A percentile compares a stretch with the other conserved stretches of the same genome.
These are phyloP conservation scores for Cherax quadricarinatus DNA, from an alignment of 1,140 invertebrate genomes.

Conservation along the genomic window DNA sequence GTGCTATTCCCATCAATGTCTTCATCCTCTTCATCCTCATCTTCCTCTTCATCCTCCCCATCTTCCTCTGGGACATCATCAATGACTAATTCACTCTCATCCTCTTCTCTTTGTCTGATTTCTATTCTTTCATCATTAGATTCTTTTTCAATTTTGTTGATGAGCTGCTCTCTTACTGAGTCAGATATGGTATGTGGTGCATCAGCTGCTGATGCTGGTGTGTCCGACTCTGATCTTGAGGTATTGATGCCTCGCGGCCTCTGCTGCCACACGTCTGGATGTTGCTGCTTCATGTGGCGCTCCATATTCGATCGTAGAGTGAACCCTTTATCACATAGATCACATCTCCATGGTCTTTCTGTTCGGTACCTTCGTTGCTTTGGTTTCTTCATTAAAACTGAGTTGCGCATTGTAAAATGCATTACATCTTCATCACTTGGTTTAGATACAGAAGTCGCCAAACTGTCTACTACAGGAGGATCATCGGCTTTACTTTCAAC, in stretches of 20 bases:
- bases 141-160: conserved; percentile 63
- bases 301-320: conserved; percentile 95
- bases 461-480: background rate
- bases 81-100: conserved; percentile 80
- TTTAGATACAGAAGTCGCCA: conserved; percentile 15
- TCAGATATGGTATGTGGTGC: conserved; percentile 43
- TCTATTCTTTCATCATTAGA: conserved; percentile 60
- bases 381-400: conserved; percentile 91
- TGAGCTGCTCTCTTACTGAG: conserved; percentile 44
- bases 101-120: conserved; percentile 70
- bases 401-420: conserved; percentile 84
- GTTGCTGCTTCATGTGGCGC: conserved; percentile 94
- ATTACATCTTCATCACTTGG: conserved; percentile 82
- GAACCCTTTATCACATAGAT: conserved; percentile 91
- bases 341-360: conserved; percentile 92
- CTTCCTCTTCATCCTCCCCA: conserved; percentile 70
- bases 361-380: conserved; percentile 93
- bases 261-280: conserved; percentile 87
- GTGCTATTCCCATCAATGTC: background rate
- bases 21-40: conserved; percentile 67
- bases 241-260: conserved; percentile 76
- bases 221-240: conserved; percentile 26
- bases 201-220: background rate
- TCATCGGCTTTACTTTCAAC: conserved; percentile 46
- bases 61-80: conserved; percentile 80